phyloP scores from a whole-genome alignment of 2,113 vertebrate genomes.

The Anthoscopus minutus region DNA sequence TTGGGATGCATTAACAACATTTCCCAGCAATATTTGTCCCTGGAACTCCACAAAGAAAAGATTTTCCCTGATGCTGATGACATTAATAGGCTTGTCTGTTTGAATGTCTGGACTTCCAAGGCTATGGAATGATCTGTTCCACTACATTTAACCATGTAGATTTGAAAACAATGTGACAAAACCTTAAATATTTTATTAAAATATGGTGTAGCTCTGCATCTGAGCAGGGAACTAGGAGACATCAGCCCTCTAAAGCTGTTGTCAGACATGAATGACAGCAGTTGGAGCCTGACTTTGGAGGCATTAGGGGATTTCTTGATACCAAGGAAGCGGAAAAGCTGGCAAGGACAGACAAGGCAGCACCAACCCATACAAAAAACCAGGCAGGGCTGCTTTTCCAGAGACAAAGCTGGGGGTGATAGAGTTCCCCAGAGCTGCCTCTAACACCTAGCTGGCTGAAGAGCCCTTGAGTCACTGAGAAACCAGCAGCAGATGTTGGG shows the following conservation, averaged over 20 bases:
- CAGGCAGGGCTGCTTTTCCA: not conserved
- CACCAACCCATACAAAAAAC: not conserved
- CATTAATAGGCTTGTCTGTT: slow-evolving; percentile 3
- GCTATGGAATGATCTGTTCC: slow-evolving; percentile 31
- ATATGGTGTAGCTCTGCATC: not conserved
- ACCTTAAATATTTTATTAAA: slow-evolving; percentile 66
- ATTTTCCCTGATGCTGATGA: not conserved
- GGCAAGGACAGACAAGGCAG: not conserved
- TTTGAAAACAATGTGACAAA: slow-evolving; percentile 60
- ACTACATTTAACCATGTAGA: slow-evolving; percentile 52
- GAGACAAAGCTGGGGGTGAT: not conserved
- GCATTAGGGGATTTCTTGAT: not conserved
- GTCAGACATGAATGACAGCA: slow-evolving; percentile 29
- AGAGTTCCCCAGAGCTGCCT: not conserved
- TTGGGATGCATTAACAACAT: not conserved
- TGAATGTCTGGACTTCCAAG: slow-evolving; percentile 2
- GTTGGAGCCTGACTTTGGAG: not conserved
- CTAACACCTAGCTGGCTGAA: not conserved
- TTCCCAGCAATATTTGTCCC: not conserved
- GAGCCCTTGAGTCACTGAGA: not conserved
- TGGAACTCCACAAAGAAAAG: not conserved
- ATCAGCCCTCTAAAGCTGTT: not conserved
- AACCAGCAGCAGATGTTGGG: not conserved
- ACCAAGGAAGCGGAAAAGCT: not conserved
- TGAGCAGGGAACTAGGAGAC: not conserved